Conservation (phyloP, 2,113 vertebrate species). For the Scomber japonicus region DNA sequence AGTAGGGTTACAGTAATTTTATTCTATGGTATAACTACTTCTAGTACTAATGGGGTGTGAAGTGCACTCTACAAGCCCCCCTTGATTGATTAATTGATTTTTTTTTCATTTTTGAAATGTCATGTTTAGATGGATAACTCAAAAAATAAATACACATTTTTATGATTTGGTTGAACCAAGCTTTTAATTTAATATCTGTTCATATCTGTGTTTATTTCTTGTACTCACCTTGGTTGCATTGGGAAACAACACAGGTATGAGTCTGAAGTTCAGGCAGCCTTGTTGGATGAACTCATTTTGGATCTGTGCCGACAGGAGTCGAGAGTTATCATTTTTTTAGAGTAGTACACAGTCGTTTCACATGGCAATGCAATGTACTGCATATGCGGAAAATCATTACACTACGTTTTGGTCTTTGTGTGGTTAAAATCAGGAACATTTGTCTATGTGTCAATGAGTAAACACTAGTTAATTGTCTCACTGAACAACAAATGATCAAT, state of each 20-base stretch:
- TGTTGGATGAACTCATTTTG: conserved; percentile 98
- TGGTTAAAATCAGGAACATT: background rate
- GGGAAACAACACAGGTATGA: conserved; percentile 95
- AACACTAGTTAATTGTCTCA: too few relatives aligned
- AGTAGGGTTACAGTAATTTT: too few relatives aligned
- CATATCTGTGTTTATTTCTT: background rate
- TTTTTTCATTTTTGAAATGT: too few relatives aligned
- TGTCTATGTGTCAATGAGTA: too few relatives aligned
- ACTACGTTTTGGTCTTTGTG: background rate
- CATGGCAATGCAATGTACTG: background rate
- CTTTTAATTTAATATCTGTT: too few relatives aligned
- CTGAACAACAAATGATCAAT: too few relatives aligned
- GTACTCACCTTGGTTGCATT: conserved; percentile 90
- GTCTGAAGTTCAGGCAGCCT: conserved; percentile 95
- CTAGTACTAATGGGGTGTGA: too few relatives aligned
- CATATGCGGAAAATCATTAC: background rate
- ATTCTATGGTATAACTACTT: too few relatives aligned
- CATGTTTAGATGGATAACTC: too few relatives aligned
- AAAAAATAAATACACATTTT: background rate
- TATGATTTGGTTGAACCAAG: background rate
- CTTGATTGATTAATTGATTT: too few relatives aligned
- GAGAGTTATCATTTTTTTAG: background rate
- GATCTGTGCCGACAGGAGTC: conserved; percentile 85
- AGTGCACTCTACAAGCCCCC: too few relatives aligned
- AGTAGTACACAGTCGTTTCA: background rate